Conservation (phyloP, 2,888 invertebrate species). For the Mechanitis messenoides region DNA sequence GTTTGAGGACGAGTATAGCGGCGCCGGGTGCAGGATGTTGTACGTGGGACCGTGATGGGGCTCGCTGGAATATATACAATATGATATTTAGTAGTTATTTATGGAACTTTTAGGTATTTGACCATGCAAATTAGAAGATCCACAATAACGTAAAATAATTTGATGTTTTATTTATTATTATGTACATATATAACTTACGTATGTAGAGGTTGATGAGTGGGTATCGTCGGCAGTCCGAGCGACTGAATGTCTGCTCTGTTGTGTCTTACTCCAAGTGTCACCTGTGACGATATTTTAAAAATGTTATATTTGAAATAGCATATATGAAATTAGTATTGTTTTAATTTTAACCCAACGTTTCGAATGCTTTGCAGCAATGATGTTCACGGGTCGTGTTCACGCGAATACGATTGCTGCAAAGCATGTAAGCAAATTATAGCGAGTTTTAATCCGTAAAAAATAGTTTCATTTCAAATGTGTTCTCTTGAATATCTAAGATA, state of each 20-base stretch:
- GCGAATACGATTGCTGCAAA: too few relatives aligned
- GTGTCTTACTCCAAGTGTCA: conserved; percentile 68
- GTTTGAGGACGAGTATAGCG: conserved; percentile 61
- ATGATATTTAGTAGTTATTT: conserved; percentile 7
- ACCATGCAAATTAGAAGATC: too few relatives aligned
- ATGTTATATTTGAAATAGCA: not conserved
- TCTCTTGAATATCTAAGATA: too few relatives aligned
- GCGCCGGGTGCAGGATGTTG: conserved; percentile 68
- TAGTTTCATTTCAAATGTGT: too few relatives aligned
- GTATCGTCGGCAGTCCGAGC: conserved; percentile 49
- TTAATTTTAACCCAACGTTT: too few relatives aligned
- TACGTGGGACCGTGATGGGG: conserved; percentile 52
- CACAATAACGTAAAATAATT: not conserved
- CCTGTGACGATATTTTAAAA: conserved; percentile 39
- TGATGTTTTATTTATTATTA: not conserved
- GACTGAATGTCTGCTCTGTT: conserved; percentile 67
- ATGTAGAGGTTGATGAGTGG: conserved; percentile 49
- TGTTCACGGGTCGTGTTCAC: too few relatives aligned
- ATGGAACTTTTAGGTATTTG: conserved; percentile 1
- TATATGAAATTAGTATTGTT: too few relatives aligned
- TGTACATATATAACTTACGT: conserved; percentile 41
- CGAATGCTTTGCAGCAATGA: too few relatives aligned
- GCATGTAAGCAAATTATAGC: too few relatives aligned
- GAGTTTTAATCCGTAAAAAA: too few relatives aligned
- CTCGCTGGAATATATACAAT: conserved; percentile 36